These are phyloP conservation scores for Aldabrachelys gigantea DNA, from an alignment of 2,113 vertebrate genomes.

Conservation along the genomic window DNA sequence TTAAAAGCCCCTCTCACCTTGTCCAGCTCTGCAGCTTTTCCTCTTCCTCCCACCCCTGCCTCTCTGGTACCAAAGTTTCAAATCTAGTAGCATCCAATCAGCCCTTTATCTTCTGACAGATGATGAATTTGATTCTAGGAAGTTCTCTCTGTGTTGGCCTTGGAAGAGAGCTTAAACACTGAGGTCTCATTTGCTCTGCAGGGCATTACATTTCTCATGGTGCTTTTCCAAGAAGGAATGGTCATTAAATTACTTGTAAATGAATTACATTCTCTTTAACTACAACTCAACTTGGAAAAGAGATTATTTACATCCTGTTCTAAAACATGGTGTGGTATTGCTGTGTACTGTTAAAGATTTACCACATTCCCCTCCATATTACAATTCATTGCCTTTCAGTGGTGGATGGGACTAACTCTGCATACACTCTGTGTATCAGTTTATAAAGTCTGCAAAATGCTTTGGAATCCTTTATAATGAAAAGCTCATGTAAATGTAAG, in stretches of 20 bases:
- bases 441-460: neutral
- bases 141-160: neutral
- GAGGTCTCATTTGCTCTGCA: neutral
- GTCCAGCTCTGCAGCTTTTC: neutral
- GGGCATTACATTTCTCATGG: neutral
- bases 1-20: neutral
- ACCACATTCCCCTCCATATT: neutral
- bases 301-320: neutral
- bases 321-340: neutral
- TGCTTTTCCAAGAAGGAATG: neutral
- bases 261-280: neutral
- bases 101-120: neutral
- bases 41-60: neutral
- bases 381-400: neutral
- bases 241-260: neutral
- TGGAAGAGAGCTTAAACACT: neutral
- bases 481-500: neutral
- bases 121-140: neutral
- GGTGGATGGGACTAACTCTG: neutral
- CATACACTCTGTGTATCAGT: neutral
- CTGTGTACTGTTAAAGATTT: neutral
- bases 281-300: neutral
- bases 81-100: neutral
- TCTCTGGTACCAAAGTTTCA: neutral
- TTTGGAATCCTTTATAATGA: neutral